phyloP scores from a whole-genome alignment of 64 coral and sea anemone species.

The Montipora efflorescens region DNA sequence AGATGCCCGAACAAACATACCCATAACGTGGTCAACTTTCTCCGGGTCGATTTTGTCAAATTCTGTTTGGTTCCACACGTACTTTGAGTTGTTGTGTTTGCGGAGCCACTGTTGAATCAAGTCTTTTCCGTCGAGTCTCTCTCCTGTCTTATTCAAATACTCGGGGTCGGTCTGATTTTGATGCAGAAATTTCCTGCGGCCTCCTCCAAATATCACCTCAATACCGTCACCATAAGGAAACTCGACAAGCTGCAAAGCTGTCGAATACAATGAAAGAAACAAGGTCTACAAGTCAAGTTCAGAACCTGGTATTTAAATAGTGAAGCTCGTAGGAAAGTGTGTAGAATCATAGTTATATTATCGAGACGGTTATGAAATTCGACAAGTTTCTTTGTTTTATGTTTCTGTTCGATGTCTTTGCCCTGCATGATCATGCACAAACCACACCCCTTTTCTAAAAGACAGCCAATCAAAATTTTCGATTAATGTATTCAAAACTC shows the following conservation, averaged over 20 bases:
- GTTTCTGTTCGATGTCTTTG: no score
- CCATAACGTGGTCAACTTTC: slow-evolving; percentile 78
- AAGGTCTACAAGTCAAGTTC: background rate
- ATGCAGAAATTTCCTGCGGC: slow-evolving; percentile 72
- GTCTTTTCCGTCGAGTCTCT: slow-evolving; percentile 77
- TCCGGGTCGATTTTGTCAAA: slow-evolving; percentile 83
- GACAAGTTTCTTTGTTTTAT: no score
- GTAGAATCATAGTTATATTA: no score
- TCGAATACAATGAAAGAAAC: background rate
- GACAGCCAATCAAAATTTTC: no score
- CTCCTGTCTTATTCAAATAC: slow-evolving; percentile 51
- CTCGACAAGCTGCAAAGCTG: slow-evolving; percentile 91
- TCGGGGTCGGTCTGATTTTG: slow-evolving; percentile 77
- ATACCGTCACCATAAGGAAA: slow-evolving; percentile 85
- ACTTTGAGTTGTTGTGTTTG: slow-evolving; percentile 50
- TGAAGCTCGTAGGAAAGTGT: no score
- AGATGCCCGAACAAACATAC: slow-evolving; percentile 48
- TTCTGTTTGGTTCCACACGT: slow-evolving; percentile 91
- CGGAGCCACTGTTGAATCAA: slow-evolving; percentile 86
- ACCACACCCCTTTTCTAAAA: no score
- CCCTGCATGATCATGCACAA: no score
- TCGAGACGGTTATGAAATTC: no score
- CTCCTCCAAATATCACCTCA: slow-evolving; percentile 88
- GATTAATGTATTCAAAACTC: no score
- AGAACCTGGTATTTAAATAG: background rate